A percentile compares a stretch with the other conserved stretches of the same genome.
Conservation (phyloP, 2,888 invertebrate species). For the Limnephilus rhombicus region DNA sequence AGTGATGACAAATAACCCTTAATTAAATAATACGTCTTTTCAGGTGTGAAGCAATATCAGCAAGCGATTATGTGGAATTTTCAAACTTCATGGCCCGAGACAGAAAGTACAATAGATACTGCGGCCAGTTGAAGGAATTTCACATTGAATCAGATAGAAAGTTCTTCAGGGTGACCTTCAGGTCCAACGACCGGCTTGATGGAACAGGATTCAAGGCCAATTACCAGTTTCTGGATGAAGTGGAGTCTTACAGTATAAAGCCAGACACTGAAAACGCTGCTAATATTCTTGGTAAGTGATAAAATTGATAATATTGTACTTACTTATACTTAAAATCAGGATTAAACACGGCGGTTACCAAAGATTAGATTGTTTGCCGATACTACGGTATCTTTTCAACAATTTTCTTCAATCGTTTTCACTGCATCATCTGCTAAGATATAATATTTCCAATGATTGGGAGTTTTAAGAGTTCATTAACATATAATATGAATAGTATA, state of each 20-base stretch:
- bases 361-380: no score
- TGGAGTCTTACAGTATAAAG: constrained; percentile 78
- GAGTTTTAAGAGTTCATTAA: no score
- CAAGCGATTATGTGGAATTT: constrained; percentile 97
- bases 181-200: constrained; percentile 95
- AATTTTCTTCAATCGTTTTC: no score
- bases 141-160: constrained; percentile 92
- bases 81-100: constrained; percentile 96
- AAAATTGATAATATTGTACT: background rate
- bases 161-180: constrained; percentile 96
- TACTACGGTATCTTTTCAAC: no score
- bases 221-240: constrained; percentile 89
- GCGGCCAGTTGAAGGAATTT: constrained; percentile 90
- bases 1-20: background rate
- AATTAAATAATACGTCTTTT: constrained; percentile 67
- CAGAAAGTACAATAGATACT: constrained; percentile 91
- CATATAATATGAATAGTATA: no score
- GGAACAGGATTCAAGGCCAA: constrained; percentile 96
- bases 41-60: constrained; percentile 94
- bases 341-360: no score
- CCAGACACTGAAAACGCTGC: constrained; percentile 68
- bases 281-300: constrained; percentile 51
- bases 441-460: no score
- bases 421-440: no score
- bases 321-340: no score